Conservation (phyloP, 2,797 vertebrate species). For the Brachyalestes nurse region DNA sequence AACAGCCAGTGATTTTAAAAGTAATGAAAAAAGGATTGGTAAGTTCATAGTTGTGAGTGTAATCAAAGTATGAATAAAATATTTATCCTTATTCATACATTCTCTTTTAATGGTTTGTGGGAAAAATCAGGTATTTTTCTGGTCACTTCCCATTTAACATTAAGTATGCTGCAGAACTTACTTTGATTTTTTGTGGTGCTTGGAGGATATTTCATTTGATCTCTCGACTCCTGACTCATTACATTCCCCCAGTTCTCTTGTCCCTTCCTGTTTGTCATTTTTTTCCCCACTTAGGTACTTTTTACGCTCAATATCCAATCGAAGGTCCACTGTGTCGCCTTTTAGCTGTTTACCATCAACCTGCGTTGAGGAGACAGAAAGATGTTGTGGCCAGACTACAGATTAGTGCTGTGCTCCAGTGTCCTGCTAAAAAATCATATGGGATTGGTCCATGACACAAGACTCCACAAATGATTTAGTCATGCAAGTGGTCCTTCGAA, state of each 20-base stretch:
- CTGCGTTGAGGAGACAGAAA: constrained; percentile 80
- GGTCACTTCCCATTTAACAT: not conserved
- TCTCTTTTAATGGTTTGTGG: not conserved
- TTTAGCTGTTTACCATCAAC: constrained; percentile 85
- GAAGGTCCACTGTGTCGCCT: constrained; percentile 90
- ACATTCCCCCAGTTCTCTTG: constrained; percentile 82
- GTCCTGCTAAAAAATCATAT: constrained; percentile 62
- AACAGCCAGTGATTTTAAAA: not conserved
- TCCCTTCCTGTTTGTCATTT: constrained; percentile 86
- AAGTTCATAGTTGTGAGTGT: not conserved
- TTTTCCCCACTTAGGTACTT: constrained; percentile 85
- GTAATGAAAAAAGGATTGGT: not conserved
- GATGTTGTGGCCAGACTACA: constrained; percentile 74
- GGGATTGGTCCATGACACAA: constrained; percentile 39
- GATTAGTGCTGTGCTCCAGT: constrained; percentile 67
- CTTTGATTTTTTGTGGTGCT: constrained; percentile 86
- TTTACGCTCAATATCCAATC: constrained; percentile 97
- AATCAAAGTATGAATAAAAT: not conserved
- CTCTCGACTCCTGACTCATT: constrained; percentile 85
- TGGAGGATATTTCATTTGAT: constrained; percentile 85
- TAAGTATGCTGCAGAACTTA: constrained; percentile 60
- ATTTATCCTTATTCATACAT: not conserved
- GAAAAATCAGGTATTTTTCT: not conserved
- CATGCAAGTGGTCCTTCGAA: constrained; percentile 37
- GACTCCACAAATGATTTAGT: constrained; percentile 29